phyloP scores from a whole-genome alignment of 2,113 vertebrate species.

The Nymphicus hollandicus region DNA sequence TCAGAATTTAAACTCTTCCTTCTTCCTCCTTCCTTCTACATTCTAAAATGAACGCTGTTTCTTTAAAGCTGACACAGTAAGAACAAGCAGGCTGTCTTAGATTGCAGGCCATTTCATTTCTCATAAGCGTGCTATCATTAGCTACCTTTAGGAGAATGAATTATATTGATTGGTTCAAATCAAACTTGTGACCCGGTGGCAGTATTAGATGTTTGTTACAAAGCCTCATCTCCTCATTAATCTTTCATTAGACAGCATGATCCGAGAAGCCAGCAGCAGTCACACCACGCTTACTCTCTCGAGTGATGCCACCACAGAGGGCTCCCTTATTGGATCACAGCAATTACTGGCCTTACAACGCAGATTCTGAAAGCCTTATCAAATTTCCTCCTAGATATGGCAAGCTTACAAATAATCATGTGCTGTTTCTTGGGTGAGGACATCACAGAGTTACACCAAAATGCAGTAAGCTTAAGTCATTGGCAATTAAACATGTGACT shows the following conservation, averaged over 20 bases:
- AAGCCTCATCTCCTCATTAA: slow-evolving; percentile 71
- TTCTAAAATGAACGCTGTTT: slow-evolving; percentile 19
- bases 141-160: slow-evolving; percentile 58
- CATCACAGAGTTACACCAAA: slow-evolving; percentile 67
- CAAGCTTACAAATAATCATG: slow-evolving; percentile 73
- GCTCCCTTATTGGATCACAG: slow-evolving; percentile 74
- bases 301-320: slow-evolving; percentile 67
- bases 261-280: slow-evolving; percentile 61
- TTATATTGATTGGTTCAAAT: slow-evolving; percentile 69
- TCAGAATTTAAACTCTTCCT: not conserved
- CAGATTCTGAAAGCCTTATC: slow-evolving; percentile 69
- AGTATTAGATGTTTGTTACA: slow-evolving; percentile 58
- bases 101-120: slow-evolving; percentile 61
- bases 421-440: slow-evolving; percentile 67
- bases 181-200: slow-evolving; percentile 57
- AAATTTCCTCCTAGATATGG: slow-evolving; percentile 66
- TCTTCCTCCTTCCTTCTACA: not conserved
- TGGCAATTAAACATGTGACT: slow-evolving; percentile 70
- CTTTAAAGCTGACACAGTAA: slow-evolving; percentile 61
- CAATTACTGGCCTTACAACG: slow-evolving; percentile 56
- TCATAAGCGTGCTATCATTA: slow-evolving; percentile 66
- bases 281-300: slow-evolving; percentile 40
- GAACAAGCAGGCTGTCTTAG: slow-evolving; percentile 35
- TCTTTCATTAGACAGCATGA: slow-evolving; percentile 73
- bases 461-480: slow-evolving; percentile 70